Evolutionary conservation across 2,113 vertebrate species (phyloP), one percentile per base, ranked within the genome.

Genomic region (Serilophus lunatus): DNA sequence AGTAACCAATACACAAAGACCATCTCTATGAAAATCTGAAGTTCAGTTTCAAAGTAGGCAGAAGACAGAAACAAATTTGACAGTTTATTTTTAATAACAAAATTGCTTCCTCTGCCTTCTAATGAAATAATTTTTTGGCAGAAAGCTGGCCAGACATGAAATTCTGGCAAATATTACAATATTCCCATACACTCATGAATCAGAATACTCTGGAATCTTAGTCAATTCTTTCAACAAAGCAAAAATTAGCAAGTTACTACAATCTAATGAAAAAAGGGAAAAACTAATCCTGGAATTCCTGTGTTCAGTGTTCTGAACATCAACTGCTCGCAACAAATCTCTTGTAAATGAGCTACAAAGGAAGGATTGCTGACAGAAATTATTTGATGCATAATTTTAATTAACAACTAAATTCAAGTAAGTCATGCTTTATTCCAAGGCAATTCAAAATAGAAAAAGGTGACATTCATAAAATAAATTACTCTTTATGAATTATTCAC

Each of bases 401-500:
- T 94, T 95, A 95, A 90, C 64, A 90, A 90, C 36, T 64, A 20
- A 66, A 92, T 83, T 88, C 71, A 80, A 63, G 59, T 60, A 86
- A 90, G 56, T 53, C 44, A 68, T 54, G 29, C 19, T 83, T 86
- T 88, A 88, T 90, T 92, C 64, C 56, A 60, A 75, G 76, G 65
- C 68, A 95, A 93, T 68, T 86, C 90, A 92, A 94, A 96, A 78
- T 2, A 96, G 71, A 72, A 91, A 85, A 91, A 90, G 79, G 82
- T 95, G 92, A 94, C 90, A 93, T 83, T 78, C 90, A 78, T 88
- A 88, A 95, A 90, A 95, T 64, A 86, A 90, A 94, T 93, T 84
- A 81, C 64, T 90, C 72, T 83, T 74, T 93, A 93, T 95, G 85
- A 96, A 96, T 96, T 96, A 96, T 96, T 96, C 92, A 93, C 92